Base-by-base conservation (phyloP, 2,797 vertebrate genomes). In the Acipenser transmontanus region DNA sequence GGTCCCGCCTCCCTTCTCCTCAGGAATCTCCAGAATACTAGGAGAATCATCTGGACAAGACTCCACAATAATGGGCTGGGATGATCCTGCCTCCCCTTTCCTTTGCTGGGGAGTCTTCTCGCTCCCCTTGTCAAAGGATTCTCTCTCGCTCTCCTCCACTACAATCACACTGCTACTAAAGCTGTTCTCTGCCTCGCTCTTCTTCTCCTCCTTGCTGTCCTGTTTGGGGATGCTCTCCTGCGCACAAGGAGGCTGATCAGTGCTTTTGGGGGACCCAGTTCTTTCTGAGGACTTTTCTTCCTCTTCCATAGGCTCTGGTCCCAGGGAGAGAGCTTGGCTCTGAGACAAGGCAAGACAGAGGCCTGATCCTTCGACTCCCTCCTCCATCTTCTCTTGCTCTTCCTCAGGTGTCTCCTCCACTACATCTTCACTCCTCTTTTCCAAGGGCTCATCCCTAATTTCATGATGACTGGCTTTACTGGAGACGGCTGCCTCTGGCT, bases 271-370 rank as follows among this genome's bases (percentile, higher is more conserved):
- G 34, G 3, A 34, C 34, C 2, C 34, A 3, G 64, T 57, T 10
- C n/a, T 11, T 5, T 66, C 54, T 2, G n/a, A 48, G 34, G 48
- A 2, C 52, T 52, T 66, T 1, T n/a, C 65, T 8, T 69, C 74
- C 60, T 82, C 77, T 61, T 88, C 81, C 82, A 86, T 87, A 7
- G 81, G 81, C 71, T 87, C 85, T 3, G 81, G 82, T 9, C 9
- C 8, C 8, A n/a, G 52, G 63, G 82, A 76, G 62, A 78, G 6
- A 68, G 85, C 73, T 72, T 92, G 80, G 1, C 81, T 93, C 78
- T 87, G 80, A 1, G 77, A 89, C 61, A 90, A 82, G 54, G 75
- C 81, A 70, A 91, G 77, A 51, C 78, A 87, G 9, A 92, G 68
- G 11, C 71, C 79, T 0, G 77, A 79, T 34, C 71, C 64, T 67